These are phyloP conservation scores for Orthosia incerta DNA, from an alignment of 2,888 invertebrate genomes.

Conservation along the genomic window DNA sequence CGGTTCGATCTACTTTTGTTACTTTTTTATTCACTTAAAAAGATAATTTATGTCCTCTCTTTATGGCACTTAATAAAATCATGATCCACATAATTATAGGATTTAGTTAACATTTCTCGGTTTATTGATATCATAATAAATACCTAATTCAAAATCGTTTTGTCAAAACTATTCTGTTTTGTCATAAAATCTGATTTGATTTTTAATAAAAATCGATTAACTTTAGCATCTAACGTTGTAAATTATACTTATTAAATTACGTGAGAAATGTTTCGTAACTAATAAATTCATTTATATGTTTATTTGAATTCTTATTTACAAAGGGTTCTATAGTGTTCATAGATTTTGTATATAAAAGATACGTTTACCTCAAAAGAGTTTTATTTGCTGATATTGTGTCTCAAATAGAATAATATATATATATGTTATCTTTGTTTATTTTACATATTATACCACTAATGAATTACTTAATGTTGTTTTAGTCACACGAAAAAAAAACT, in stretches of 20 bases:
- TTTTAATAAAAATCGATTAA: slow-evolving; percentile 34
- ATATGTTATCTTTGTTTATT: not conserved
- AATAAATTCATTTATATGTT: too few relatives aligned
- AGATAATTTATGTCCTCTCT: slow-evolving; percentile 30
- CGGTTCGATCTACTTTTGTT: slow-evolving; percentile 20
- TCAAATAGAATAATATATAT: not conserved
- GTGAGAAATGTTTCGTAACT: slow-evolving; percentile 9
- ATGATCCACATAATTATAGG: slow-evolving; percentile 31
- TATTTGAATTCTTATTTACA: too few relatives aligned
- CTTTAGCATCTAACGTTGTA: not conserved
- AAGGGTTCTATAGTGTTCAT: not conserved
- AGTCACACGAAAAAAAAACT: not conserved
- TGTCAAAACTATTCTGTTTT: slow-evolving; percentile 33
- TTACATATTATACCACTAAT: slow-evolving; percentile 4
- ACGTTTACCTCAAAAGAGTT: not conserved
- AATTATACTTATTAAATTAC: slow-evolving; percentile 32
- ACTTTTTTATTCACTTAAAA: slow-evolving; percentile 1
- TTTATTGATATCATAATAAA: slow-evolving; percentile 38
- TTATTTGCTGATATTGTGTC: not conserved
- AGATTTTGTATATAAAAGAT: slow-evolving; percentile 6
- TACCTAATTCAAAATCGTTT: slow-evolving; percentile 30
- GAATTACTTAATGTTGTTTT: not conserved
- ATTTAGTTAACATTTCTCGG: slow-evolving; percentile 33
- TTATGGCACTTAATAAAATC: slow-evolving; percentile 41
- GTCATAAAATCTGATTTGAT: slow-evolving; percentile 25